phyloP scores from a whole-genome alignment of 2,797 vertebrate species.

The Chrysocyon brachyurus region DNA sequence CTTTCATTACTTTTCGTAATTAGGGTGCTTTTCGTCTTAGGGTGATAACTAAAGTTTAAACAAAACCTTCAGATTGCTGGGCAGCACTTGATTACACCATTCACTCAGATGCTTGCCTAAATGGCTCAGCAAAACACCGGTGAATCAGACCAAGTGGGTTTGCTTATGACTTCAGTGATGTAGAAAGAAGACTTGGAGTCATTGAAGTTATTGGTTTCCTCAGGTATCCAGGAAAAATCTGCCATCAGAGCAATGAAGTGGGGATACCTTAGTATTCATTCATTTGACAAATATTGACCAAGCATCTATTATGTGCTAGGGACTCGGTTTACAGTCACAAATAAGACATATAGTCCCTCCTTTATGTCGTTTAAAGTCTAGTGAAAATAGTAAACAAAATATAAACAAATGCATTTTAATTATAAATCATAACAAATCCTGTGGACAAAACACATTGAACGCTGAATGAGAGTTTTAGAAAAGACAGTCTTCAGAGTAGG shows the following conservation, averaged over 20 bases:
- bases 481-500: background rate
- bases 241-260: background rate
- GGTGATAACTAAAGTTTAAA: background rate
- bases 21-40: background rate
- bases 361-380: background rate
- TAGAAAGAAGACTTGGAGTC: background rate
- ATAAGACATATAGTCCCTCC: background rate
- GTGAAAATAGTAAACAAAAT: constrained; percentile 28
- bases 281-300: constrained; percentile 43
- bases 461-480: background rate
- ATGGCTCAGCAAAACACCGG: background rate
- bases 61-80: background rate
- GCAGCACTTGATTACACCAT: background rate
- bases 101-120: background rate
- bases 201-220: background rate
- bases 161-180: background rate
- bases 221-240: background rate
- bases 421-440: background rate
- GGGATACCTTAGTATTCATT: background rate
- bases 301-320: background rate
- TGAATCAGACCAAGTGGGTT: background rate
- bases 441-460: background rate
- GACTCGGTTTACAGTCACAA: background rate
- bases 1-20: background rate
- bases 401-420: background rate